phyloP scores from a whole-genome alignment of 2,888 invertebrate species.

The Hipparchia sbordonii region DNA sequence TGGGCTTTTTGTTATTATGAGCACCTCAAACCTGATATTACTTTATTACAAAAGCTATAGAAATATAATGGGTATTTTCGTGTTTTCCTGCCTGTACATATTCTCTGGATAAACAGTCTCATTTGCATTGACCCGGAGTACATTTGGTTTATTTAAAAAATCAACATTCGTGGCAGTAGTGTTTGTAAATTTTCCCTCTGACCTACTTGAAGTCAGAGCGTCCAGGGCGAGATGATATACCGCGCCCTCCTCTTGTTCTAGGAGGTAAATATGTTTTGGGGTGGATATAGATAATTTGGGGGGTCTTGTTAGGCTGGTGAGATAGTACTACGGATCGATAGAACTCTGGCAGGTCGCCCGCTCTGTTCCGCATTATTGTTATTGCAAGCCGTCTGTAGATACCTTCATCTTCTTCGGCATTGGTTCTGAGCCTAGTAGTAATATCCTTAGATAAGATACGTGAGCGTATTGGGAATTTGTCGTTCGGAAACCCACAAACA shows the following conservation, averaged over 20 bases:
- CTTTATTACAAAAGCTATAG: not conserved
- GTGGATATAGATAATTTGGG: slow-evolving; percentile 61
- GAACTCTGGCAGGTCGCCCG: slow-evolving; percentile 80
- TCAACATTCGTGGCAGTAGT: slow-evolving; percentile 69
- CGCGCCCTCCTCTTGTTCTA: slow-evolving; percentile 51
- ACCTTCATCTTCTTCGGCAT: slow-evolving; percentile 67
- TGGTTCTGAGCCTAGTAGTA: slow-evolving; percentile 70
- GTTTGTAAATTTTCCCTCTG: slow-evolving; percentile 82
- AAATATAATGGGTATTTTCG: slow-evolving; percentile 8
- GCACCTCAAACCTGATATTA: not conserved
- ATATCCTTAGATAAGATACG: slow-evolving; percentile 67
- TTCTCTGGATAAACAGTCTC: slow-evolving; percentile 63
- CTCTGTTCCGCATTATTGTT: slow-evolving; percentile 80
- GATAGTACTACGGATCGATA: slow-evolving; percentile 70
- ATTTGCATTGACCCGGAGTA: slow-evolving; percentile 77
- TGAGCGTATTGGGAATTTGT: slow-evolving; percentile 52
- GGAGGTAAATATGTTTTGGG: slow-evolving; percentile 54
- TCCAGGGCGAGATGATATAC: slow-evolving; percentile 62
- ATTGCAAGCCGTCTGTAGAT: slow-evolving; percentile 69
- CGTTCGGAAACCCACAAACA: slow-evolving; percentile 45
- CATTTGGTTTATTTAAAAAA: slow-evolving; percentile 70
- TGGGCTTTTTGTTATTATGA: no score
- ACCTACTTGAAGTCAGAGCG: slow-evolving; percentile 77
- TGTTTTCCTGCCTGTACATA: slow-evolving; percentile 46
- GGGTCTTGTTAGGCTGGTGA: slow-evolving; percentile 65